phyloP scores from a whole-genome alignment of 2,888 invertebrate genomes.

The Glomeris marginata region DNA sequence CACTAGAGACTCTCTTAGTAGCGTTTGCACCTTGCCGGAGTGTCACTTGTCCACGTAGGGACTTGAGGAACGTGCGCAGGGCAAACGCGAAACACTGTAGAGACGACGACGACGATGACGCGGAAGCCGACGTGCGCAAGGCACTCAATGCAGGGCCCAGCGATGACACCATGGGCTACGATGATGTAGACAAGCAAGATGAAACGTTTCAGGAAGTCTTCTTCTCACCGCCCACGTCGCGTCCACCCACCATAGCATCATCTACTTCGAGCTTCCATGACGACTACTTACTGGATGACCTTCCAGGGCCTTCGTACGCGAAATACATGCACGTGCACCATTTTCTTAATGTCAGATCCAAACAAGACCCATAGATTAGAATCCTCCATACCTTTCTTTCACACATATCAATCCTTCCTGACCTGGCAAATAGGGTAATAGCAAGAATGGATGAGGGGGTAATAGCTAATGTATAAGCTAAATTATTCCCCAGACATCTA shows the following conservation, averaged over 20 bases:
- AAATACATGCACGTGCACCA: no score
- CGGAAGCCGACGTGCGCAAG: neutral
- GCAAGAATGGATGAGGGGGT: no score
- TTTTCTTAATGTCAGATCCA: no score
- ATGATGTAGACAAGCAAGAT: conserved; percentile 5
- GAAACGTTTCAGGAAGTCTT: conserved; percentile 8
- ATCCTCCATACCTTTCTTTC: no score
- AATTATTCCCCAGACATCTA: no score
- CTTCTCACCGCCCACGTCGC: conserved; percentile 1
- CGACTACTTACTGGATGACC: conserved; percentile 8
- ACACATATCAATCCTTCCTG: no score
- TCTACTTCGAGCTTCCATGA: conserved; percentile 10
- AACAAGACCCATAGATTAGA: no score
- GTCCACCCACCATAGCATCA: neutral
- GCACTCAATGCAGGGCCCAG: neutral
- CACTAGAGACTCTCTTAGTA: no score
- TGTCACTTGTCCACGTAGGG: no score
- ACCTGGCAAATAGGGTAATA: no score
- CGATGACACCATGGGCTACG: conserved; percentile 9
- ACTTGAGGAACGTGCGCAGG: conserved; percentile 4
- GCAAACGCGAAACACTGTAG: conserved; percentile 5
- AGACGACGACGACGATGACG: conserved; percentile 7
- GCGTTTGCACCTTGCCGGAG: no score
- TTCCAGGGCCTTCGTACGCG: conserved; percentile 5
- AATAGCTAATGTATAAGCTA: no score